Percentiles rank a stretch among this genome's conserved stretches.
Evolutionary conservation across 2,888 invertebrate species (phyloP).

Genomic region (Atethmia centrago): DNA sequence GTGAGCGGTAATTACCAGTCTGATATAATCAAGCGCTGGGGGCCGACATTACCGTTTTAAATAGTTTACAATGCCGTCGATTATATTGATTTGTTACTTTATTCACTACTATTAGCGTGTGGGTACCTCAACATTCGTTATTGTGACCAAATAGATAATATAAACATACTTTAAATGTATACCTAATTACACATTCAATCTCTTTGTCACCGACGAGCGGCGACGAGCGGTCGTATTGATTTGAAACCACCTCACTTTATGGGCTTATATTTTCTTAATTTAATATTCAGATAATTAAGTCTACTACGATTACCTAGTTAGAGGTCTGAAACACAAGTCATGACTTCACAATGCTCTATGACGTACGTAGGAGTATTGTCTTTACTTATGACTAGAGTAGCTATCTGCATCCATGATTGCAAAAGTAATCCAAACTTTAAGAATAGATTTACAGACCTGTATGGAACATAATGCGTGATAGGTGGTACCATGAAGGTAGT

Average conservation of each 20-base stretch:
- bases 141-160: not conserved
- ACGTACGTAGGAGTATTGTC: not conserved
- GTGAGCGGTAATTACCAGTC: not conserved
- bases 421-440: not conserved
- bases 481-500: too few relatives aligned
- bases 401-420: not conserved
- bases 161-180: not conserved
- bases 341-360: not conserved
- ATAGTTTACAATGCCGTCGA: constrained; percentile 3
- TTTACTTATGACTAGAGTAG: not conserved
- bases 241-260: not conserved
- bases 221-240: too few relatives aligned
- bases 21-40: not conserved
- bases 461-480: not conserved
- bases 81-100: not conserved
- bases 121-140: not conserved
- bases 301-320: not conserved
- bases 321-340: not conserved
- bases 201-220: not conserved
- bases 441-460: too few relatives aligned
- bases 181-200: not conserved
- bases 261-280: not conserved
- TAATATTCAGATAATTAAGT: not conserved
- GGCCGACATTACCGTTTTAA: not conserved
- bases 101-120: too few relatives aligned